A percentile compares a stretch with the other conserved stretches of the same genome.
phyloP scores from a whole-genome alignment of 2,113 vertebrate genomes.

The Ginglymostoma cirratum region DNA sequence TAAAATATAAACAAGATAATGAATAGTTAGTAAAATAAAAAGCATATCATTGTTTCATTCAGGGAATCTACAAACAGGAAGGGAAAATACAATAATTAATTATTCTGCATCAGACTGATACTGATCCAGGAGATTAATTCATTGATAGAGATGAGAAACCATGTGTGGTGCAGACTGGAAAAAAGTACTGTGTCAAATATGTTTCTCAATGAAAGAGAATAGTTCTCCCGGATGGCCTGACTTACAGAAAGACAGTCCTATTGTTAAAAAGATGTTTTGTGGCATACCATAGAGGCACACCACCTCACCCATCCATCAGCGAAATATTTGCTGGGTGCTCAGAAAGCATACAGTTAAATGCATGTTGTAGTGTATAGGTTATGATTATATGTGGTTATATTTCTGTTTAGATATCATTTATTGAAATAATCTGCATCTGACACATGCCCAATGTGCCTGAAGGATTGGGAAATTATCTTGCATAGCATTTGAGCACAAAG shows the following conservation, averaged over 20 bases:
- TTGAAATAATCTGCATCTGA: background rate
- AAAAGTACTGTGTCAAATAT: background rate
- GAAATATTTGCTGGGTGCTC: background rate
- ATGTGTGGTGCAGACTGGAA: background rate
- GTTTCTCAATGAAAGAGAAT: background rate
- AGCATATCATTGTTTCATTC: background rate
- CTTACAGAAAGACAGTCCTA: background rate
- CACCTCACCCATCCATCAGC: background rate
- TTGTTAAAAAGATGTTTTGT: background rate
- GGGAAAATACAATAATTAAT: background rate
- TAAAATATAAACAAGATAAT: slow-evolving; percentile 31
- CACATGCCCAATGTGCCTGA: background rate
- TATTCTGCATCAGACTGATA: background rate
- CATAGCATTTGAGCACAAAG: background rate
- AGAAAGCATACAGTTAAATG: background rate
- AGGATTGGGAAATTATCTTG: background rate
- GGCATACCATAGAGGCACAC: background rate
- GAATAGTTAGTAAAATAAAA: background rate
- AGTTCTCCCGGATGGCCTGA: background rate
- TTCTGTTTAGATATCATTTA: background rate
- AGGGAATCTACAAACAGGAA: background rate
- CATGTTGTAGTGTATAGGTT: background rate
- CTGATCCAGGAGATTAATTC: background rate
- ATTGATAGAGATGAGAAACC: background rate
- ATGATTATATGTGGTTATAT: background rate